Percentiles rank a stretch among this genome's conserved stretches.
These are phyloP conservation scores for Panopea generosa DNA, from an alignment of 2,888 invertebrate genomes.

Conservation along the genomic window DNA sequence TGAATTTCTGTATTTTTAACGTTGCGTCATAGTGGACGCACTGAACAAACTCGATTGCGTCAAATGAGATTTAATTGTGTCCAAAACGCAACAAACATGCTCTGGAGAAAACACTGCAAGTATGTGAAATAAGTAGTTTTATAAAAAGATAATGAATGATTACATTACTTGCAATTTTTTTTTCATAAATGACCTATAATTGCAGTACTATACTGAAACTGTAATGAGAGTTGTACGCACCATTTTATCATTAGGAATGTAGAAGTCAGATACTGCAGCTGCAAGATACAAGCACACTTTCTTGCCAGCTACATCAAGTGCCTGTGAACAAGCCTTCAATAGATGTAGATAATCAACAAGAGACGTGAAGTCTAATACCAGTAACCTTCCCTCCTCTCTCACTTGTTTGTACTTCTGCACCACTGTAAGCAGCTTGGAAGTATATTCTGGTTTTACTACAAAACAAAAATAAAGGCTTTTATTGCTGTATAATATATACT, in stretches of 20 bases:
- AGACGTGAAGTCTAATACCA: conserved; percentile 87
- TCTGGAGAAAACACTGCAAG: too few species aligned
- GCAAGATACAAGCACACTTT: conserved; percentile 96
- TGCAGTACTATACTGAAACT: too few species aligned
- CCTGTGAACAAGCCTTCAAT: conserved; percentile 92
- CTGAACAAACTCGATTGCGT: too few species aligned
- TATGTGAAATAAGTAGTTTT: too few species aligned
- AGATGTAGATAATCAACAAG: conserved; percentile 97
- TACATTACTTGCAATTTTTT: too few species aligned
- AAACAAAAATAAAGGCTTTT: not conserved
- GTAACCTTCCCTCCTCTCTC: conserved; percentile 84
- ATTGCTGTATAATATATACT: not conserved
- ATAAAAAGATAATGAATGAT: too few species aligned
- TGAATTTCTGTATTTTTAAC: too few species aligned
- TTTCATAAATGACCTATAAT: too few species aligned
- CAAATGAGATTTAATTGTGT: too few species aligned
- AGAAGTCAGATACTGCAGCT: conserved; percentile 99
- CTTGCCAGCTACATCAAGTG: conserved; percentile 89
- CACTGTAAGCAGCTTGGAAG: conserved; percentile 42
- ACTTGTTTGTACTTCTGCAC: conserved; percentile 90
- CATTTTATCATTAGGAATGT: conserved; percentile 96
- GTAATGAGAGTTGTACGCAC: too few species aligned
- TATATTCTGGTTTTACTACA: conserved; percentile 66
- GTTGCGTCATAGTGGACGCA: too few species aligned
- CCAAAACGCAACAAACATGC: too few species aligned